Evolutionary conservation across 2,797 vertebrate species (phyloP).

Genomic region (Cyprinodon diabolis): DNA sequence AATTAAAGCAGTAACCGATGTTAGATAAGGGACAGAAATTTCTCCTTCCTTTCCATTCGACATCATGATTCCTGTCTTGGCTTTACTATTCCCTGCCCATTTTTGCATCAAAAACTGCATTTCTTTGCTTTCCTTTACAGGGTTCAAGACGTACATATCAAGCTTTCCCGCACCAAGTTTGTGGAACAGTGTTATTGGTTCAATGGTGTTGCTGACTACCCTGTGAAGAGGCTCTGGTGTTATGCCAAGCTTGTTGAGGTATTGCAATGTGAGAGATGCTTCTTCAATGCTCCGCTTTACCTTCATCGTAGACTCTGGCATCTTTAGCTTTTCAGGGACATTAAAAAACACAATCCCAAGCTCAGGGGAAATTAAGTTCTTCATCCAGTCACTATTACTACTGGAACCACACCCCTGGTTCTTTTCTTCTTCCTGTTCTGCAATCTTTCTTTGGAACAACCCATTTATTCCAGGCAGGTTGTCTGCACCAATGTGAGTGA

Average conservation of each 20-base stretch:
- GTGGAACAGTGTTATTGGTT: slow-evolving; percentile 96
- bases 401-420: slow-evolving; percentile 87
- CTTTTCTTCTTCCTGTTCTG: slow-evolving; percentile 94
- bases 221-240: slow-evolving; percentile 94
- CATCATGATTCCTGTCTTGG: slow-evolving; percentile 95
- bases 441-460: slow-evolving; percentile 95
- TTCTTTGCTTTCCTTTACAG: slow-evolving; percentile 98
- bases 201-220: slow-evolving; percentile 92
- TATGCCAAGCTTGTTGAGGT: slow-evolving; percentile 92
- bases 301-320: slow-evolving; percentile 91
- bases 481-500: slow-evolving; percentile 98
- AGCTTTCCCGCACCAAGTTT: slow-evolving; percentile 97
- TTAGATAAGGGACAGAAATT: slow-evolving; percentile 98
- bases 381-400: slow-evolving; percentile 95
- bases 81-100: slow-evolving; percentile 99
- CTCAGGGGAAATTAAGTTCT: slow-evolving; percentile 97
- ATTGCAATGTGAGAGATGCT: slow-evolving; percentile 93
- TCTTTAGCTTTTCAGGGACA: slow-evolving; percentile 93
- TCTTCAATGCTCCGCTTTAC: slow-evolving; percentile 98
- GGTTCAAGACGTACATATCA: slow-evolving; percentile 98
- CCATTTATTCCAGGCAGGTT: slow-evolving; percentile 98
- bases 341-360: slow-evolving; percentile 98
- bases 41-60: slow-evolving; percentile 96
- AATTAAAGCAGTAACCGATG: slow-evolving; percentile 95
- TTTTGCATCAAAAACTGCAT: slow-evolving; percentile 99